Percentiles rank a stretch among this genome's conserved stretches.
phyloP scores from a whole-genome alignment of 2,113 vertebrate genomes.

The Salminus brasiliensis region DNA sequence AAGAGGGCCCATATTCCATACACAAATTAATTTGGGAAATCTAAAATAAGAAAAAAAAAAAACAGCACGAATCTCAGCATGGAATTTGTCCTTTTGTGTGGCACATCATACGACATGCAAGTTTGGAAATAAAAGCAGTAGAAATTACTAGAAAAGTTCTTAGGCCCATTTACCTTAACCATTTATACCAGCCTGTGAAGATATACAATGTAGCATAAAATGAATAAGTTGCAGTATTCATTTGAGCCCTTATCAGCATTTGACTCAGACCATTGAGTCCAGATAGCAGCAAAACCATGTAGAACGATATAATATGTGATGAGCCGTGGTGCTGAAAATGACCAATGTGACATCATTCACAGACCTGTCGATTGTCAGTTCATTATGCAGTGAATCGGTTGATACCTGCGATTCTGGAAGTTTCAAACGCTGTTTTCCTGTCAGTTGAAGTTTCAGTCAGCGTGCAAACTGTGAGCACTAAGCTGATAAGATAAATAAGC shows the following conservation, averaged over 20 bases:
- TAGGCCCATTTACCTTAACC: neutral
- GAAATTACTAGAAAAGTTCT: slow-evolving; percentile 30
- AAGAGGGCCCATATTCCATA: slow-evolving; percentile 46
- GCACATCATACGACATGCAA: slow-evolving; percentile 46
- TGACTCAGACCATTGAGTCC: slow-evolving; percentile 58
- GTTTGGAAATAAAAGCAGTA: slow-evolving; percentile 40
- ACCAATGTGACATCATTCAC: neutral
- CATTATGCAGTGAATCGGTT: slow-evolving; percentile 10
- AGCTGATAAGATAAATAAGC: too few relatives aligned
- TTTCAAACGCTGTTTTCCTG: neutral
- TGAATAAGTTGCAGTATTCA: slow-evolving; percentile 25
- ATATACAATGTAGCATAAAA: neutral
- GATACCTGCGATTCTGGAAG: neutral
- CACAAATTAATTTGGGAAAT: neutral
- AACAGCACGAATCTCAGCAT: slow-evolving; percentile 34
- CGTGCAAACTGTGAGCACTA: neutral
- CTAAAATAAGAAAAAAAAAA: neutral
- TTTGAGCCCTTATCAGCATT: slow-evolving; percentile 55
- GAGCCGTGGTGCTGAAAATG: slow-evolving; percentile 1
- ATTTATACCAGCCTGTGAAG: neutral
- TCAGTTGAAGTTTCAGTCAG: neutral
- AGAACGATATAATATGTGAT: neutral
- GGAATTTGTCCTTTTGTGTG: slow-evolving; percentile 63
- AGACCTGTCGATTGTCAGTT: slow-evolving; percentile 38
- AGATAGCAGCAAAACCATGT: slow-evolving; percentile 49